phyloP scores from a whole-genome alignment of 2,888 invertebrate species.

The Noctua janthina region DNA sequence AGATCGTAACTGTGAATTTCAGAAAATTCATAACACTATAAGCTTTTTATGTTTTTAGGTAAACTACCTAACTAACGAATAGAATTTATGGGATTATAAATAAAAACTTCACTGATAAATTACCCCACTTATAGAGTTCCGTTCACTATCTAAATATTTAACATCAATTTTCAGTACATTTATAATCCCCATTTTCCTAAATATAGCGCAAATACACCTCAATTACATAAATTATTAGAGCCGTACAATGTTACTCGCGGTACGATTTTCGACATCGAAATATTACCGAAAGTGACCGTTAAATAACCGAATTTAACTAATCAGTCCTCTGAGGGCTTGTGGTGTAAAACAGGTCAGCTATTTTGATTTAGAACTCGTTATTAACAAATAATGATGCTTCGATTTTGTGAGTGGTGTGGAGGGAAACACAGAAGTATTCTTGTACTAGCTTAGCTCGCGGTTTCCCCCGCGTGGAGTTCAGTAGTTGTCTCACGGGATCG shows the following conservation, averaged over 20 bases:
- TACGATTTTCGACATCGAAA: not conserved
- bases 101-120: not conserved
- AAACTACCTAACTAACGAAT: not conserved
- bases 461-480: not conserved
- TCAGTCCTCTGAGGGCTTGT: constrained; percentile 20
- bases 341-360: constrained; percentile 41
- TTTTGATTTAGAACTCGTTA: constrained; percentile 25
- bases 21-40: no score
- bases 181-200: not conserved
- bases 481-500: not conserved
- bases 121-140: not conserved
- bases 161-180: not conserved
- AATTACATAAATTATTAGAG: constrained; percentile 27
- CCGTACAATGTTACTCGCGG: not conserved
- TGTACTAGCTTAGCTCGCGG: not conserved
- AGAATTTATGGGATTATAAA: not conserved
- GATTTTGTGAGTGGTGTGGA: not conserved
- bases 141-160: constrained; percentile 4
- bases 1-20: not conserved
- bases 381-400: constrained; percentile 17
- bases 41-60: not conserved
- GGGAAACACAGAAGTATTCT: not conserved
- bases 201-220: constrained; percentile 14
- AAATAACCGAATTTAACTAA: constrained; percentile 29
- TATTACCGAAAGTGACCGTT: constrained; percentile 10